These are phyloP conservation scores for Carterocephalus palaemon DNA, from an alignment of 2,888 invertebrate species.

Conservation along the genomic window DNA sequence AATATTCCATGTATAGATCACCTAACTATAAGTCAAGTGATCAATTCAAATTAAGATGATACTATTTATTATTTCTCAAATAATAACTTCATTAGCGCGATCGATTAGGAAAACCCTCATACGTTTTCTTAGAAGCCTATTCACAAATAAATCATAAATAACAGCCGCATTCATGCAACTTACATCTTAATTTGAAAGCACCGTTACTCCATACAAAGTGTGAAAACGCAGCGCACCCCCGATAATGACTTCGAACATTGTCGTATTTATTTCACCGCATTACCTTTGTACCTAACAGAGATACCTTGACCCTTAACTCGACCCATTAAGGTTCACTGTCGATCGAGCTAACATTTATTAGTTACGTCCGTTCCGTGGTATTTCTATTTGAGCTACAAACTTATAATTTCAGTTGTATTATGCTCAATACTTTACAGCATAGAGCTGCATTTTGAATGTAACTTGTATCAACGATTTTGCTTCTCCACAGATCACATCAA, in stretches of 20 bases:
- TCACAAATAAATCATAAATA: constrained; percentile 26
- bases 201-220: constrained; percentile 35
- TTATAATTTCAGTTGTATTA: constrained; percentile 2
- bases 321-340: constrained; percentile 15
- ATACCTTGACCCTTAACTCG: background rate
- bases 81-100: constrained; percentile 9
- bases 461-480: background rate
- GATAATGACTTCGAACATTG: constrained; percentile 38
- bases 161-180: constrained; percentile 24
- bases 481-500: constrained; percentile 36
- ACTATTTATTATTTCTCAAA: constrained; percentile 1
- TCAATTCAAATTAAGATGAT: background rate
- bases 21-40: too few species aligned
- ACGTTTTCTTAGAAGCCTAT: constrained; percentile 20
- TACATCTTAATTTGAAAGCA: constrained; percentile 35
- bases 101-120: constrained; percentile 12
- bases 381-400: constrained; percentile 25
- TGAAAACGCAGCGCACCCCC: constrained; percentile 36
- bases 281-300: constrained; percentile 1
- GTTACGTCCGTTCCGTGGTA: constrained; percentile 15
- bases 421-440: background rate
- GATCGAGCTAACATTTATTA: background rate
- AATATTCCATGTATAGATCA: too few species aligned
- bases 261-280: constrained; percentile 34
- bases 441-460: constrained; percentile 15